These are phyloP conservation scores for Picathartes gymnocephalus DNA, from an alignment of 2,113 vertebrate genomes.

Conservation along the genomic window DNA sequence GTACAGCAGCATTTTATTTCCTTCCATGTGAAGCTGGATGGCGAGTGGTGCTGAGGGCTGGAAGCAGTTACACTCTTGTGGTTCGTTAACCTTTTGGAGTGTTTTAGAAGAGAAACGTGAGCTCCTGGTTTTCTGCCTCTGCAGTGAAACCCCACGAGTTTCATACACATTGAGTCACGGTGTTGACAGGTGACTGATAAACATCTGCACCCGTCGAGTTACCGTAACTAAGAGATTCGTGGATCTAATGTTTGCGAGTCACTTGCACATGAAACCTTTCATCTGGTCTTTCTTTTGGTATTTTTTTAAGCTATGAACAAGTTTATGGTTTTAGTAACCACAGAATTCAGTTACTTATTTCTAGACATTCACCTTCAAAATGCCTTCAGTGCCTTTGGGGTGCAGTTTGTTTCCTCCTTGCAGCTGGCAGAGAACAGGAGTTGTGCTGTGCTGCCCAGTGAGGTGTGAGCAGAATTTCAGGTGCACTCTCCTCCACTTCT, in stretches of 20 bases:
- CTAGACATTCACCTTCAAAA: conserved; percentile 21
- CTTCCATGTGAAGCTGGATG: conserved; percentile 22
- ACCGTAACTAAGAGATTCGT: conserved; percentile 63
- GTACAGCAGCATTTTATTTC: background rate
- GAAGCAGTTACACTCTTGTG: conserved; percentile 68
- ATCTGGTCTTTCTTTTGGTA: background rate
- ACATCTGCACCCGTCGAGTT: conserved; percentile 71
- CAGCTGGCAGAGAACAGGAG: background rate
- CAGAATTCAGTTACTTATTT: conserved; percentile 47
- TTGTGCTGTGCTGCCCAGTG: background rate
- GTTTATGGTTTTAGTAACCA: conserved; percentile 16
- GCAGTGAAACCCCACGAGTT: conserved; percentile 69
- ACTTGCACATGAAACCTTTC: conserved; percentile 29
- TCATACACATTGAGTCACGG: conserved; percentile 75
- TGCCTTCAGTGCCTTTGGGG: background rate
- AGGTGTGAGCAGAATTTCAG: background rate
- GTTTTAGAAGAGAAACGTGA: conserved; percentile 75
- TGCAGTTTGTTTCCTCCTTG: background rate
- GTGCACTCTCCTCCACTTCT: background rate
- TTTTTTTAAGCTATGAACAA: background rate
- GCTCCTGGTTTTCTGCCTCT: conserved; percentile 71
- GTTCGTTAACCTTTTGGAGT: conserved; percentile 67
- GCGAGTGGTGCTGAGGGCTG: conserved; percentile 17
- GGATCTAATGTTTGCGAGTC: conserved; percentile 39
- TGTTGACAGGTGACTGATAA: conserved; percentile 77